phyloP scores from a whole-genome alignment of 2,797 vertebrate genomes.

The Psittacula echo region DNA sequence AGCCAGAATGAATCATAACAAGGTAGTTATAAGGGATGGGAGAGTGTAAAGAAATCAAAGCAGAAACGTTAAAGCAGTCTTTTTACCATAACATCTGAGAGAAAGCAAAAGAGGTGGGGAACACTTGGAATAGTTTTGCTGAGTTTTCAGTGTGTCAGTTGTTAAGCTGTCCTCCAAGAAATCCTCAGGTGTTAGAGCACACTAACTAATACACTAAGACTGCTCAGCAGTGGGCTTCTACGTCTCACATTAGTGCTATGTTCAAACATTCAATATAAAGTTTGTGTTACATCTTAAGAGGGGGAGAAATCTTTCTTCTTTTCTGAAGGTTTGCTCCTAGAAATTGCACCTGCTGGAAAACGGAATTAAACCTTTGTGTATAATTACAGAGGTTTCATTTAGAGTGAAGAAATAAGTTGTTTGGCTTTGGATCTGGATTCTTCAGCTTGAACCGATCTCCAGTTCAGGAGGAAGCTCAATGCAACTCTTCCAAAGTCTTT shows the following conservation, averaged over 20 bases:
- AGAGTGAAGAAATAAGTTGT: neutral
- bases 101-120: neutral
- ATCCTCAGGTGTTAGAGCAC: neutral
- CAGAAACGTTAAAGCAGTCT: conserved; percentile 12
- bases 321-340: neutral
- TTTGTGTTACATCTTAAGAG: neutral
- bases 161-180: neutral
- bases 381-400: neutral
- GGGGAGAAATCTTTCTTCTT: neutral
- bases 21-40: conserved; percentile 1
- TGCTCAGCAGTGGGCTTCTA: neutral
- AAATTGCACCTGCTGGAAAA: neutral
- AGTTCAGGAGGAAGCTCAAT: neutral
- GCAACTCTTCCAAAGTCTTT: neutral
- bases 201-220: neutral
- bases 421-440: neutral
- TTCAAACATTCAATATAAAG: neutral
- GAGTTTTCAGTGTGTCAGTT: neutral
- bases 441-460: neutral
- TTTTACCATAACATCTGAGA: neutral
- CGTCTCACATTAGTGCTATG: neutral
- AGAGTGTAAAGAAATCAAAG: conserved; percentile 49
- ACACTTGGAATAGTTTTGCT: neutral
- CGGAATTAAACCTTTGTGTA: neutral
- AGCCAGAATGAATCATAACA: conserved; percentile 29